Conservation (phyloP, 2,113 vertebrate genomes). For the Tenrec ecaudatus region DNA sequence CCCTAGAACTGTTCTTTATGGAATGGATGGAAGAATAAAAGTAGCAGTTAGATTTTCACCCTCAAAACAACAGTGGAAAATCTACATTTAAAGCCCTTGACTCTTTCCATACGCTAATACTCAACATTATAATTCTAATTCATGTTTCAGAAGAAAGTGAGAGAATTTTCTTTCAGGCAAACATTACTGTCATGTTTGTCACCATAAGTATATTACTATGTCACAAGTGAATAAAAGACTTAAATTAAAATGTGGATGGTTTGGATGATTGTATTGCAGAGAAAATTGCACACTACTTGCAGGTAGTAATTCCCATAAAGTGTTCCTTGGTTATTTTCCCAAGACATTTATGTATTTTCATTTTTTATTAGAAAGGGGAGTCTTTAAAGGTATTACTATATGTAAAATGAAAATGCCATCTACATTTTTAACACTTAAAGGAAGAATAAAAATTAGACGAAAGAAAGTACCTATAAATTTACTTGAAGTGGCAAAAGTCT, state of each 20-base stretch:
- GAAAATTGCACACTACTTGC: neutral
- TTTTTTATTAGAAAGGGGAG: neutral
- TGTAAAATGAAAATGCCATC: neutral
- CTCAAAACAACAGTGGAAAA: neutral
- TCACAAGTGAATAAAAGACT: neutral
- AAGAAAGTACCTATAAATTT: neutral
- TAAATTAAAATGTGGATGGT: neutral
- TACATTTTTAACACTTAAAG: neutral
- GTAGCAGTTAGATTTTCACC: neutral
- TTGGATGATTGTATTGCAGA: neutral
- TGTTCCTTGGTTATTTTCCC: neutral
- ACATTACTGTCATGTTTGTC: neutral
- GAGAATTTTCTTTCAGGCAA: neutral
- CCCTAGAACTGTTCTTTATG: neutral
- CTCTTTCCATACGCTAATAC: neutral
- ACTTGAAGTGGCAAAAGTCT: neutral
- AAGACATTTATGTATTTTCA: neutral
- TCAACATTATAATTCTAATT: neutral
- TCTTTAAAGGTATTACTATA: neutral
- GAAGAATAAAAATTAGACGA: neutral
- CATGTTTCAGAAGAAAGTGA: neutral
- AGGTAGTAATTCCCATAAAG: neutral
- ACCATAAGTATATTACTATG: neutral
- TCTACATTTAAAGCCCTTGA: neutral
- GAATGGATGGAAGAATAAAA: neutral